Evolutionary conservation across 1,140 invertebrate genomes (phyloP), one percentile per base, ranked within the genome.

Genomic region (Copidosoma floridanum): DNA sequence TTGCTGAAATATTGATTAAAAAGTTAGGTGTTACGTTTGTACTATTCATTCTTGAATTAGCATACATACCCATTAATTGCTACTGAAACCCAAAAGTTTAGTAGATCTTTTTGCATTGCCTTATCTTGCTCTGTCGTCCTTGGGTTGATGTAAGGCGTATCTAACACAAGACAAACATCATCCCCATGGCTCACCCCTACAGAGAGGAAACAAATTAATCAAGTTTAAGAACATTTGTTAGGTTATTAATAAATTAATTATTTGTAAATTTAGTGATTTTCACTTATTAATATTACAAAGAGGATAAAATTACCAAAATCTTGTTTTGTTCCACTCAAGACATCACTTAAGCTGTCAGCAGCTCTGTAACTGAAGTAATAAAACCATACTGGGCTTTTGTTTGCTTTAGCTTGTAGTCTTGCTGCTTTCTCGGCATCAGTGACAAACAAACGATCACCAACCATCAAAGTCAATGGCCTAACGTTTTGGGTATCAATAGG

Each of bases 161-260:
- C 70, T 21, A 83, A 54, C 14, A 83, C 64, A 48, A 79, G 72
- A 12, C 72, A 71, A 12, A 75, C 66, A 65, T 88, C 86, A 65
- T 88, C 86, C 4, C 73, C 85, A 65, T 88, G 86, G 57, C 78
- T 78, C 1, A 86, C 84, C 63, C 85, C 85, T 86, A 23, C n/a
- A n/a, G n/a, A n/a, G n/a, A n/a, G n/a, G n/a, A n/a, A n/a, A 32
- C 12, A 32, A 32, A 32, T 32, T 32, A 12, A 32, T 8, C 12
- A 12, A 32, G 12, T 8, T 6, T 32, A 6, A 32, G 6, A 32
- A 8, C 12, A 8, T 32, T 32, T 12, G 12, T 32, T 32, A 32
- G 29, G 29, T n/a, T n/a, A n/a, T n/a, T n/a, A n/a, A n/a, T n/a
- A n/a, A n/a, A n/a, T n/a, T n/a, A n/a, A n/a, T n/a, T n/a, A n/a